Conservation (phyloP, 2,113 vertebrate species). For the Acanthochromis polyacanthus region DNA sequence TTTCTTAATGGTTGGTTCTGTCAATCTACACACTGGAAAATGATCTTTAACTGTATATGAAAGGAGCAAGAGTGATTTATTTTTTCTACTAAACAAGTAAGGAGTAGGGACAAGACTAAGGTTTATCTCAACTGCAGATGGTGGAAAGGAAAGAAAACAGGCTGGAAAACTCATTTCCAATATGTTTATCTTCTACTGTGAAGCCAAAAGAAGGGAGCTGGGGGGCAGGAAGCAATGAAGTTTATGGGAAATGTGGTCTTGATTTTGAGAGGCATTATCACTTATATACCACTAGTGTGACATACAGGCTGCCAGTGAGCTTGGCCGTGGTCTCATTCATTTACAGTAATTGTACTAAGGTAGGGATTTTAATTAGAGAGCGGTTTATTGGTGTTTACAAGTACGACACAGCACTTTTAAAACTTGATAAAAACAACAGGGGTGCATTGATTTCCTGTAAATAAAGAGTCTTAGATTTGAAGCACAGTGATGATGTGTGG, state of each 20-base stretch:
- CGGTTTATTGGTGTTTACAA: conserved; percentile 29
- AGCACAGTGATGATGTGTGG: conserved; percentile 35
- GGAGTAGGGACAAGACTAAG: background rate
- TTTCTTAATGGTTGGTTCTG: background rate
- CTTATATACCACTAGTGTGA: conserved; percentile 53
- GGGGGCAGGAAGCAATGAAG: conserved; percentile 70
- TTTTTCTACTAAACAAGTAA: conserved; percentile 21
- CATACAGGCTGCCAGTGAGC: conserved; percentile 11
- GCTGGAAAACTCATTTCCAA: conserved; percentile 59
- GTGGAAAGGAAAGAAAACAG: conserved; percentile 12
- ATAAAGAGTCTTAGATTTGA: conserved; percentile 23
- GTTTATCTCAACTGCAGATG: conserved; percentile 35
- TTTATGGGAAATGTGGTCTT: conserved; percentile 75
- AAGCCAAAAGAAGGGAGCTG: conserved; percentile 48
- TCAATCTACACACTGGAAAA: background rate
- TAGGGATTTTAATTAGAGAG: conserved; percentile 27
- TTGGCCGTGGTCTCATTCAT: conserved; percentile 2
- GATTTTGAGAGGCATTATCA: conserved; percentile 58
- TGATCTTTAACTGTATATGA: background rate
- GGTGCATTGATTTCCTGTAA: conserved; percentile 4
- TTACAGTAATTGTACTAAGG: conserved; percentile 7
- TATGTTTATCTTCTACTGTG: conserved; percentile 50
- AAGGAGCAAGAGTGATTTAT: conserved; percentile 18
- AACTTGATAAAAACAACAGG: conserved; percentile 14
- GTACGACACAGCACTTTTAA: conserved; percentile 14